A percentile compares a stretch with the other conserved stretches of the same genome.
These are phyloP conservation scores for Sardinella longiceps DNA, from an alignment of 2,797 vertebrate species.

Conservation along the genomic window DNA sequence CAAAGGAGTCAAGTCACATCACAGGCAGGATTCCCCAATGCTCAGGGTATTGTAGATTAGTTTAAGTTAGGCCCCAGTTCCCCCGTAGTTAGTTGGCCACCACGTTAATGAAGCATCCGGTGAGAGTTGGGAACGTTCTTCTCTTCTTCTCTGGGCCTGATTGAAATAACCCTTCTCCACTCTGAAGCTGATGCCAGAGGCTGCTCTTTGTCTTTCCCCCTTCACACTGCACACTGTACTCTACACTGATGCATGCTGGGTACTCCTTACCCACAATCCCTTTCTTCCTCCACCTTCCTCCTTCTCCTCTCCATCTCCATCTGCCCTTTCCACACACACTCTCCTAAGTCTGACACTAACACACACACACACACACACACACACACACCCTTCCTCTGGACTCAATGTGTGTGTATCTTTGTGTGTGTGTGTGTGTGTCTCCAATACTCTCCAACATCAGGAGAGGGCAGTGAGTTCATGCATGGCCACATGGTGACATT, in stretches of 20 bases:
- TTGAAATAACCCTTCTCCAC: conserved; percentile 74
- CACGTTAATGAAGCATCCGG: neutral
- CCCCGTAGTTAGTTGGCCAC: neutral
- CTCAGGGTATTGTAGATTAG: no score
- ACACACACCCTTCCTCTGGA: neutral
- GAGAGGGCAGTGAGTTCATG: neutral
- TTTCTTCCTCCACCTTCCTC: neutral
- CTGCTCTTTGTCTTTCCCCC: conserved; percentile 78
- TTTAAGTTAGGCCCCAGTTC: neutral
- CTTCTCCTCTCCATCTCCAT: neutral
- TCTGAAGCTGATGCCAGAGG: conserved; percentile 99
- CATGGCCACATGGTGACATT: neutral
- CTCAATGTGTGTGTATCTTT: neutral
- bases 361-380: neutral
- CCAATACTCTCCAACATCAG: neutral
- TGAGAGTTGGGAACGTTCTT: neutral
- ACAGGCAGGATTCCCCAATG: no score
- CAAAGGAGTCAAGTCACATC: neutral
- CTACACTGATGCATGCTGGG: conserved; percentile 74
- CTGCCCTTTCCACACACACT: neutral
- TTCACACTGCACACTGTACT: conserved; percentile 63
- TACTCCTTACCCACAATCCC: neutral
- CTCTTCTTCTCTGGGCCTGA: neutral
- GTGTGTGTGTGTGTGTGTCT: neutral
- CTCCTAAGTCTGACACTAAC: neutral